A percentile compares a stretch with the other conserved stretches of the same genome.
Evolutionary conservation across 2,888 invertebrate species (phyloP).

Genomic region (Idaea aversata): DNA sequence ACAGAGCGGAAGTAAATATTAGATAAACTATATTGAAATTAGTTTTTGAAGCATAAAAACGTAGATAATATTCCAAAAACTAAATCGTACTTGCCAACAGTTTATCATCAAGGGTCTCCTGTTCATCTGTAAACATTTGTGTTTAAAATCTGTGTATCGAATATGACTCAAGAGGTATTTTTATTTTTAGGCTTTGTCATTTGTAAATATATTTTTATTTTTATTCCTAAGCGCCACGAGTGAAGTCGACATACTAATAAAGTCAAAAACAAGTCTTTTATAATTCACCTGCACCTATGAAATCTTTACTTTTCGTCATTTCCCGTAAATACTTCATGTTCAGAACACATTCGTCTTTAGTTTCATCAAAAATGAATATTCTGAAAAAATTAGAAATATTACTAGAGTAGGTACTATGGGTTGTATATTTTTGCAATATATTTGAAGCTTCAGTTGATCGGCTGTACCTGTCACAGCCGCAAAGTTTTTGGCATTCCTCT

Average conservation of each 20-base stretch:
- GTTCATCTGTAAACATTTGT: constrained; percentile 29
- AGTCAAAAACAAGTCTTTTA: not conserved
- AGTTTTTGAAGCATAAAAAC: too few species aligned
- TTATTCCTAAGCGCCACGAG: too few species aligned
- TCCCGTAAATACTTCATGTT: constrained; percentile 44
- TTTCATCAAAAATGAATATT: constrained; percentile 47
- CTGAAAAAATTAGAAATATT: constrained; percentile 32
- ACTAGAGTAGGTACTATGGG: too few species aligned
- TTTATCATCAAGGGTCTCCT: constrained; percentile 25
- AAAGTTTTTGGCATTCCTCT: constrained; percentile 39
- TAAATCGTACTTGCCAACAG: constrained; percentile 41
- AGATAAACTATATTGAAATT: too few species aligned
- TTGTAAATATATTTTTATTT: too few species aligned
- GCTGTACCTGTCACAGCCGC: constrained; percentile 52
- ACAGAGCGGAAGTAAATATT: too few species aligned
- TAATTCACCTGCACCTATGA: constrained; percentile 10
- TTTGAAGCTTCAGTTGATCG: not conserved
- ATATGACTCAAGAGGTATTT: too few species aligned
- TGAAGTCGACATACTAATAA: constrained; percentile 9
- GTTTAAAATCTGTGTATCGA: not conserved
- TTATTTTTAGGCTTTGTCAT: too few species aligned
- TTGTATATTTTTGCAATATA: constrained; percentile 11
- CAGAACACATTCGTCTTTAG: constrained; percentile 47
- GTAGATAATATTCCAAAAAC: constrained; percentile 11
- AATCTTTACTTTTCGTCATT: constrained; percentile 9